Conservation (phyloP, 1,140 invertebrate genomes). For the Trichonephila clavipes region DNA sequence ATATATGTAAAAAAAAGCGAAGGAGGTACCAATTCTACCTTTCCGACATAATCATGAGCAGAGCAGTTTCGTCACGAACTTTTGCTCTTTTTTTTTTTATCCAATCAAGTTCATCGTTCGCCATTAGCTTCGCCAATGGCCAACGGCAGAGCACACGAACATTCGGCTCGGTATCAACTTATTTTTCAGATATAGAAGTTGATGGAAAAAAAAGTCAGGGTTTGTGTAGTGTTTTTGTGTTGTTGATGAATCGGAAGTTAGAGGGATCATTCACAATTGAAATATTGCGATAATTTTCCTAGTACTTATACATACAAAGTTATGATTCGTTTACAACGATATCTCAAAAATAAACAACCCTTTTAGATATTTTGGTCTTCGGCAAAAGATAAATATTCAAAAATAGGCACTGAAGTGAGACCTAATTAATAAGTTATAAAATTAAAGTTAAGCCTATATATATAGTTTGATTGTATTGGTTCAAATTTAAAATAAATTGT, state of each 20-base stretch:
- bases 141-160: constrained; percentile 12
- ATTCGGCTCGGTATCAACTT: neutral
- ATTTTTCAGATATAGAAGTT: neutral
- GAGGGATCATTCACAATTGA: neutral
- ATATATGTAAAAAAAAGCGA: neutral
- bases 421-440: too few relatives aligned
- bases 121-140: constrained; percentile 52
- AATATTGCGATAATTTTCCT: neutral
- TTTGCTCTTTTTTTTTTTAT: constrained; percentile 44
- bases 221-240: neutral
- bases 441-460: too few relatives aligned
- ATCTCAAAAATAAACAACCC: too few relatives aligned
- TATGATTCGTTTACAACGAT: neutral
- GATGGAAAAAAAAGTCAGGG: neutral
- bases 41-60: constrained; percentile 45
- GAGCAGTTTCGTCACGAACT: constrained; percentile 68
- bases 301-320: neutral
- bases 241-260: neutral
- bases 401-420: too few relatives aligned
- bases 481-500: too few relatives aligned
- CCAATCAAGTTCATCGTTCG: constrained; percentile 64
- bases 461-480: too few relatives aligned
- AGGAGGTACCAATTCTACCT: constrained; percentile 11
- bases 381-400: too few relatives aligned
- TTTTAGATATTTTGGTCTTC: too few relatives aligned